Base-by-base conservation (phyloP, 2,888 invertebrate species). In the Leptinotarsa haldemani region DNA sequence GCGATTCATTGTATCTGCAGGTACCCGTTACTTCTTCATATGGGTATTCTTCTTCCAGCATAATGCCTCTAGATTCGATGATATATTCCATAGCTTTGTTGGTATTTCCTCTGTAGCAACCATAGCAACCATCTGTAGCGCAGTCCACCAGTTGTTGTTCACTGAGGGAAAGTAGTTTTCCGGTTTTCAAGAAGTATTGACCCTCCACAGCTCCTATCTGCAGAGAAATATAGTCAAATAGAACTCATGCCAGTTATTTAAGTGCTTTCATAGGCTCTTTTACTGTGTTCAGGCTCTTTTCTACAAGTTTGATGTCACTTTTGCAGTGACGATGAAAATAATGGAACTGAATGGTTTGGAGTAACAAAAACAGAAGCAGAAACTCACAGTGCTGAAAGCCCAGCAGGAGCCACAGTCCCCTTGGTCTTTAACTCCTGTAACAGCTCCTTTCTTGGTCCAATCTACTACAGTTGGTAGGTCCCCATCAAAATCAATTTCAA, bases 81-180 rank as follows among this genome's bases (percentile, higher is more conserved):
- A 96, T 91, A 85, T 96, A 96, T 83, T 91, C 89, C 90, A 96
- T 96, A 71, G 96, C 95, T 40, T 40, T 40, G 9, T 40, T 40
- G 1, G 83, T 93, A 90, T 88, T 96, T 94, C 96, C 96, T 69
- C 97, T 97, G 81, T 93, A 92, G 88, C 97, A 97, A 69, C 97
- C 97, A 84, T 94, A 92, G 88, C 97, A 97, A 52, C 95, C 95
- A 52, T 95, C 96, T 76, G 90, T 89, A 2, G 87, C 83, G 85
- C 97, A 97, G 88, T 97, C 97, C 71, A 97, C 90, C 77, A 97
- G 89, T 88, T 97, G 96, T 89, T 97, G 97, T 88, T 97, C 97
- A 79, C 96, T 96, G 16, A 97, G 91, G 1, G 95, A 95, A 50
- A 95, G 91, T 71, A 97, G 89, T 79, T 90, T 89, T 15, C 94